These are phyloP conservation scores for Brachypodius melanocephalos DNA, from an alignment of 2,113 vertebrate species.

Conservation along the genomic window DNA sequence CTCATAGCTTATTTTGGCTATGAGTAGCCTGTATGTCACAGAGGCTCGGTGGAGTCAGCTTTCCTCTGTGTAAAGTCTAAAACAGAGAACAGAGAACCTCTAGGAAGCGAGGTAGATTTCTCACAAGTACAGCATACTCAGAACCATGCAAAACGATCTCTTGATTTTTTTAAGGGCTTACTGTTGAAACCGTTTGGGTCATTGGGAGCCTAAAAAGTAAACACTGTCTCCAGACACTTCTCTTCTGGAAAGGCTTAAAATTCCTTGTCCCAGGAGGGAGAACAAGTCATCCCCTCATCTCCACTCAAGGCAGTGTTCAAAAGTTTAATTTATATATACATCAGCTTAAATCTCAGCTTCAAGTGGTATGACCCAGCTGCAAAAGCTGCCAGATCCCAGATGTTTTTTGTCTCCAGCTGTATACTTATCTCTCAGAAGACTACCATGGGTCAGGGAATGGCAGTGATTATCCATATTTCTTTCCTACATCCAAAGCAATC, in stretches of 20 bases:
- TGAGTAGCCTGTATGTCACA: background rate
- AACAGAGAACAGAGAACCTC: background rate
- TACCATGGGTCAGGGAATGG: conserved; percentile 33
- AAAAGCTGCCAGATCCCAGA: conserved; percentile 63
- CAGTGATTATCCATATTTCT: conserved; percentile 66
- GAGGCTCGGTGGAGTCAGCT: background rate
- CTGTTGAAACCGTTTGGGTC: background rate
- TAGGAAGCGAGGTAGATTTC: background rate
- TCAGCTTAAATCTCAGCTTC: conserved; percentile 58
- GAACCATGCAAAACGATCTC: background rate
- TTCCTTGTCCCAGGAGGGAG: background rate
- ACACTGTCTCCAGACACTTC: background rate
- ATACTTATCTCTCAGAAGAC: conserved; percentile 62
- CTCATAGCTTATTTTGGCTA: background rate
- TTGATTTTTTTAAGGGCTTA: background rate
- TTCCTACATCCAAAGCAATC: conserved; percentile 54
- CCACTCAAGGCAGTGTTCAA: background rate
- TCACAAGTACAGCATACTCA: background rate
- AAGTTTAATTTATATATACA: conserved; percentile 27
- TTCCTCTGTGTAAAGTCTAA: background rate
- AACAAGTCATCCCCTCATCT: background rate
- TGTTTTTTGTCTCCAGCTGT: conserved; percentile 55
- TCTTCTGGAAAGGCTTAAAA: background rate
- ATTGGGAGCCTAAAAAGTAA: background rate
- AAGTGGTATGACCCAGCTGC: conserved; percentile 49